Conservation (phyloP, 2,113 vertebrate genomes). For the Corydoras sp. region DNA sequence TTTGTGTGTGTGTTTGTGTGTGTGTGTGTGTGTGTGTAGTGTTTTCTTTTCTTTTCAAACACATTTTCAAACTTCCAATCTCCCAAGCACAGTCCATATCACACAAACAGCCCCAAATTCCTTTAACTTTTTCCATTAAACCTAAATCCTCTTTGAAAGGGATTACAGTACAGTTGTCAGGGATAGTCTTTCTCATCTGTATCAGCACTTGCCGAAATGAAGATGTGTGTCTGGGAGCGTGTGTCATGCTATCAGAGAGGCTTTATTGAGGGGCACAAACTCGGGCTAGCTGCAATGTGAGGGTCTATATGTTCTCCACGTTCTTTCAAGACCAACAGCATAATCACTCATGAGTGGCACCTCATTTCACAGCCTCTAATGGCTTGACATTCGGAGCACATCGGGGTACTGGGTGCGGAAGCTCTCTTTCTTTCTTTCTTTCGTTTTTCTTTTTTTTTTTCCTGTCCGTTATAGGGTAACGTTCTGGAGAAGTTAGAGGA, state of each 20-base stretch:
- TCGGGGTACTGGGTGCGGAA: slow-evolving; percentile 58
- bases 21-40: too few species aligned
- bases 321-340: slow-evolving; percentile 61
- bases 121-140: slow-evolving; percentile 45
- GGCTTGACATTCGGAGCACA: slow-evolving; percentile 71
- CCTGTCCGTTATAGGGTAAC: too few species aligned
- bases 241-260: slow-evolving; percentile 31
- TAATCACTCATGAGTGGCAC: slow-evolving; percentile 75
- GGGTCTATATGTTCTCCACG: slow-evolving; percentile 57
- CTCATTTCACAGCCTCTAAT: slow-evolving; percentile 78
- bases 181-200: slow-evolving; percentile 38
- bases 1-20: too few species aligned
- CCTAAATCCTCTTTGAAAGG: slow-evolving; percentile 30
- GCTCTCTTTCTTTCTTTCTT: slow-evolving; percentile 48
- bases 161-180: slow-evolving; percentile 47
- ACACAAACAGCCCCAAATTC: slow-evolving; percentile 15
- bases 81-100: neutral
- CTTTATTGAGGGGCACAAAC: slow-evolving; percentile 30
- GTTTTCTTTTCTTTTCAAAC: neutral
- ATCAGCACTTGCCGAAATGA: slow-evolving; percentile 41
- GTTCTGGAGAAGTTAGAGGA: too few species aligned
- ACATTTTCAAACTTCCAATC: neutral
- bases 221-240: slow-evolving; percentile 1
- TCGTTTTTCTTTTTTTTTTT: too few species aligned
- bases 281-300: slow-evolving; percentile 28